These are phyloP conservation scores for Platerodrilus igneus DNA, from an alignment of 2,888 invertebrate genomes.

Conservation along the genomic window DNA sequence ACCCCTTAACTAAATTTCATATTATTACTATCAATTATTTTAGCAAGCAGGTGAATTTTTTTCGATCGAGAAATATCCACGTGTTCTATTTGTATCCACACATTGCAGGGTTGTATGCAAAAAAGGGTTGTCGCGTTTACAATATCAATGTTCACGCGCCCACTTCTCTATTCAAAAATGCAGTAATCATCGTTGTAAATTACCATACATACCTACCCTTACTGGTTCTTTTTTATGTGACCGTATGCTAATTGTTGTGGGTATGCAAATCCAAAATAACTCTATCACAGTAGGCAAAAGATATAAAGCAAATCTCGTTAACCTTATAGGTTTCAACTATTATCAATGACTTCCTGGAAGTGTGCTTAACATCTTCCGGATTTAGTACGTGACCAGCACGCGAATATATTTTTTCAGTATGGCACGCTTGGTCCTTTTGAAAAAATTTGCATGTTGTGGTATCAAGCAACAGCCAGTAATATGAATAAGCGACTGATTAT, in stretches of 20 bases:
- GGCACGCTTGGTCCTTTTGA: constrained; percentile 10
- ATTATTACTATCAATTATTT: constrained; percentile 31
- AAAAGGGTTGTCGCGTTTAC: constrained; percentile 27
- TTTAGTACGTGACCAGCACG: constrained; percentile 19
- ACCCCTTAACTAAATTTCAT: constrained; percentile 48
- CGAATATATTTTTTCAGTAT: constrained; percentile 15
- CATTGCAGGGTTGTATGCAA: too few species aligned
- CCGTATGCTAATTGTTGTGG: constrained; percentile 12
- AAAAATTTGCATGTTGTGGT: constrained; percentile 5
- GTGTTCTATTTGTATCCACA: constrained; percentile 10
- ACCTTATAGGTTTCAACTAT: constrained; percentile 3
- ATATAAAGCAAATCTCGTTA: constrained; percentile 11
- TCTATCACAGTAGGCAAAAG: constrained; percentile 16
- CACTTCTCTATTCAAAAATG: constrained; percentile 20
- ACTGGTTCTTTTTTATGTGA: constrained; percentile 14
- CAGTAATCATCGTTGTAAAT: constrained; percentile 23
- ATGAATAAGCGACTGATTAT: too few species aligned
- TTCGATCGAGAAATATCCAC: constrained; percentile 3
- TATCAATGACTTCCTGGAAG: constrained; percentile 10
- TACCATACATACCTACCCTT: constrained; percentile 14
- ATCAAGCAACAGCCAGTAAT: neutral
- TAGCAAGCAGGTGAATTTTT: neutral
- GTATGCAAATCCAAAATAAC: constrained; percentile 19
- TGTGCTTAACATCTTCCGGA: constrained; percentile 16
- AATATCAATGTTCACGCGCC: constrained; percentile 33